Evolutionary conservation across 2,888 invertebrate genomes (phyloP).

Genomic region (Diachrysia chrysitis): DNA sequence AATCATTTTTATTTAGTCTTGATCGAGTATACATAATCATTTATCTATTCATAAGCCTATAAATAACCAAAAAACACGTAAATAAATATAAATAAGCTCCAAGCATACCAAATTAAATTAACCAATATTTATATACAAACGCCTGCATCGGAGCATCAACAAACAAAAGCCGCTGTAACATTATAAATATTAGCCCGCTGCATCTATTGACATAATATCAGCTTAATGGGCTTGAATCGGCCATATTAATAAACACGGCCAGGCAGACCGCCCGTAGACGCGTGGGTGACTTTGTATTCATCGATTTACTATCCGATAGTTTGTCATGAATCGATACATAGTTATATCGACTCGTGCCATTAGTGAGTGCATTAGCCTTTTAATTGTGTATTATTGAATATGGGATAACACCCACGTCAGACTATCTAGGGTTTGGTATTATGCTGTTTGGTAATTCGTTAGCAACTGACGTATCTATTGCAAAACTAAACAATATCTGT

Average conservation of each 20-base stretch:
- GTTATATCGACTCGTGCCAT: slow-evolving; percentile 60
- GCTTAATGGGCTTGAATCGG: slow-evolving; percentile 73
- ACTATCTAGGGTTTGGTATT: slow-evolving; percentile 57
- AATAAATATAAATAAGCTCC: not conserved
- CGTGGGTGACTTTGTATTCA: slow-evolving; percentile 75
- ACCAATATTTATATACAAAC: not conserved
- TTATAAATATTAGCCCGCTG: slow-evolving; percentile 24
- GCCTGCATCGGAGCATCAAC: not conserved
- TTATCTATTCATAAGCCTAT: not conserved
- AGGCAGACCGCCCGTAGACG: slow-evolving; percentile 66
- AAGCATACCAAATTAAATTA: not conserved
- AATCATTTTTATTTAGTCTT: not conserved
- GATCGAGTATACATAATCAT: not conserved
- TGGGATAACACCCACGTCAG: slow-evolving; percentile 70
- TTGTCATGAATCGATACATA: slow-evolving; percentile 59
- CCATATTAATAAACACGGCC: slow-evolving; percentile 67
- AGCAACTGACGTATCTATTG: slow-evolving; percentile 46
- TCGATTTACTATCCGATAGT: slow-evolving; percentile 64
- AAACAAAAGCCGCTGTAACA: not conserved
- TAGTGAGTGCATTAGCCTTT: slow-evolving; percentile 77
- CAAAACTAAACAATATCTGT: slow-evolving; percentile 50
- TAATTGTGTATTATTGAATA: slow-evolving; percentile 76
- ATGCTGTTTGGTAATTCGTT: slow-evolving; percentile 57
- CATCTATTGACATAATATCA: slow-evolving; percentile 74
- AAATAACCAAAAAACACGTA: not conserved